Evolutionary conservation across 2,888 invertebrate genomes (phyloP).

Genomic region (Leucania comma): DNA sequence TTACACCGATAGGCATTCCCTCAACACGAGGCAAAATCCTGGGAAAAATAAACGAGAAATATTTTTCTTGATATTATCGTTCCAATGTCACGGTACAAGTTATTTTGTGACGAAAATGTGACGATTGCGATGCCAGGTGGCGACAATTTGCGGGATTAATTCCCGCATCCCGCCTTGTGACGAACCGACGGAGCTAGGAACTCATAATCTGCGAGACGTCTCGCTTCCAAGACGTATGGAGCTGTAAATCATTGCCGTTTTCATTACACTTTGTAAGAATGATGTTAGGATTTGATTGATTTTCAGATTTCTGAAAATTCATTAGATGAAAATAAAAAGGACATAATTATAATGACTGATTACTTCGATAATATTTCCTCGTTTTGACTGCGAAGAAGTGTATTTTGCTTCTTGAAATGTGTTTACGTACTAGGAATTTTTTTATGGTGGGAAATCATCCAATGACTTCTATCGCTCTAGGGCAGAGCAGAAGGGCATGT

Average conservation of each 20-base stretch:
- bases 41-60: conserved; percentile 34
- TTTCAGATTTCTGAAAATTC: not conserved
- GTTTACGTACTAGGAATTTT: not conserved
- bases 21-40: conserved; percentile 17
- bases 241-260: conserved; percentile 28
- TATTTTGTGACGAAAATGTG: conserved; percentile 49
- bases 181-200: conserved; percentile 17
- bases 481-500: no score
- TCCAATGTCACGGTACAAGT: conserved; percentile 42
- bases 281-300: conserved; percentile 14
- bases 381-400: not conserved
- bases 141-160: conserved; percentile 57
- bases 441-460: not conserved
- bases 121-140: conserved; percentile 46
- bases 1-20: conserved; percentile 16
- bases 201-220: conserved; percentile 44
- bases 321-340: not conserved
- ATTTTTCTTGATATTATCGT: conserved; percentile 43
- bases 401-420: not conserved
- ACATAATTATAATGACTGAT: not conserved
- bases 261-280: conserved; percentile 28
- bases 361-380: not conserved
- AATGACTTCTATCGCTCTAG: no score
- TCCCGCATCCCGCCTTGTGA: conserved; percentile 26
- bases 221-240: conserved; percentile 25